These are phyloP conservation scores for Nemurella pictetii DNA, from an alignment of 2,888 invertebrate genomes.

Conservation along the genomic window DNA sequence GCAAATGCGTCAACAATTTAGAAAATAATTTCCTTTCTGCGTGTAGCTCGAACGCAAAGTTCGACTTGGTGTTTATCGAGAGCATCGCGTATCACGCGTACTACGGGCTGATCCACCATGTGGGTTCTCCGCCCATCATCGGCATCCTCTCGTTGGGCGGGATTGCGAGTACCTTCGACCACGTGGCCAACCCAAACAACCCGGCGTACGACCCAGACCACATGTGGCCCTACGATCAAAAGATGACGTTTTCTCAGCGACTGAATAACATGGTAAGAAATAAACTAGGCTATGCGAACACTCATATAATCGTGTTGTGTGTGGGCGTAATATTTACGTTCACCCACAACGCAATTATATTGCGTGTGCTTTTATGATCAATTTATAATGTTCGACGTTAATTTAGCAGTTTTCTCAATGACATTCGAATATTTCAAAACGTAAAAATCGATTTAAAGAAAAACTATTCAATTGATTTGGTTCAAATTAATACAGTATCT, in stretches of 20 bases:
- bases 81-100: slow-evolving; percentile 48
- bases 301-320: no score
- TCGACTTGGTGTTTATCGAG: slow-evolving; percentile 62
- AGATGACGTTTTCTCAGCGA: slow-evolving; percentile 46
- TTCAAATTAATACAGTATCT: no score
- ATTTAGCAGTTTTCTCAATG: no score
- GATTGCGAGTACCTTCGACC: slow-evolving; percentile 45
- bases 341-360: no score
- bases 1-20: background rate
- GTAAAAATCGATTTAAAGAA: no score
- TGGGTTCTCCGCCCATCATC: slow-evolving; percentile 56
- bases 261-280: slow-evolving; percentile 36
- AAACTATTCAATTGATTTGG: no score
- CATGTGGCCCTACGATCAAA: slow-evolving; percentile 44
- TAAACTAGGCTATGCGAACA: no score
- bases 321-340: no score
- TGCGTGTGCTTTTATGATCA: no score
- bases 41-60: slow-evolving; percentile 46
- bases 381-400: no score
- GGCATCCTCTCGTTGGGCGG: slow-evolving; percentile 49
- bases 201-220: slow-evolving; percentile 50
- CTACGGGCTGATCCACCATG: slow-evolving; percentile 27
- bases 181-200: slow-evolving; percentile 48
- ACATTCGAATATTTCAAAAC: no score
- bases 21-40: background rate